Conservation (phyloP, 37 sponge, comb jelly and placozoan genomes). For the Oopsacas minuta region DNA sequence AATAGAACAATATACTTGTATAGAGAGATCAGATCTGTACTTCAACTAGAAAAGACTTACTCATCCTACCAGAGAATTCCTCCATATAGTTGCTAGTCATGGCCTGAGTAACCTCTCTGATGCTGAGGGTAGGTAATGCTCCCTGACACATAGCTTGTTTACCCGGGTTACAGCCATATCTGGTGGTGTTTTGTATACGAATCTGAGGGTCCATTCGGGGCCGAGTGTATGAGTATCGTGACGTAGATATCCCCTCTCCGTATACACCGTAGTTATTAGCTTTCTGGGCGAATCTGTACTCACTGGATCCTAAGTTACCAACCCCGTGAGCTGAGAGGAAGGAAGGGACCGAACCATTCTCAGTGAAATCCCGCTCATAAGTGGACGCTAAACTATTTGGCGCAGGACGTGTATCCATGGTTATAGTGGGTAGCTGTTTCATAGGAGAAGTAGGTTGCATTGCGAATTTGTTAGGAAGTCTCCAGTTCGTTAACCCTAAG, state of each 20-base stretch:
- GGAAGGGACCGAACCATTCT: neutral
- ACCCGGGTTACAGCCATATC: neutral
- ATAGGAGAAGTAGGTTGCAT: constrained; percentile 8
- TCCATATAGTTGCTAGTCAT: neutral
- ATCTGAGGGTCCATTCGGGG: neutral
- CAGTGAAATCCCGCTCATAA: neutral
- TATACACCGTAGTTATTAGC: neutral
- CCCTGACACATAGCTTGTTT: neutral
- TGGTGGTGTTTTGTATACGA: neutral
- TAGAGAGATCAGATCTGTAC: neutral
- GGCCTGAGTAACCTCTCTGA: neutral
- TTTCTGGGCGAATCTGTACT: neutral
- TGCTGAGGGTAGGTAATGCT: neutral
- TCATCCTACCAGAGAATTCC: neutral
- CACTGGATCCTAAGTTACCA: constrained; percentile 4
- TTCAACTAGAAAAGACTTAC: neutral
- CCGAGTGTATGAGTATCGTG: constrained; percentile 11
- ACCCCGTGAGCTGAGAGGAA: constrained; percentile 12
- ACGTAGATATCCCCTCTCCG: neutral
- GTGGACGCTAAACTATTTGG: neutral
- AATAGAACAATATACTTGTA: no score
- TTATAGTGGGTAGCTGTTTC: neutral
- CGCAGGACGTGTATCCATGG: neutral
- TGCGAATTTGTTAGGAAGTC: constrained; percentile 6
- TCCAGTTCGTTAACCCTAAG: neutral